Evolutionary conservation across 1,140 invertebrate species (phyloP), one percentile per base, ranked within the genome.

Genomic region (Drosophila hydei): DNA sequence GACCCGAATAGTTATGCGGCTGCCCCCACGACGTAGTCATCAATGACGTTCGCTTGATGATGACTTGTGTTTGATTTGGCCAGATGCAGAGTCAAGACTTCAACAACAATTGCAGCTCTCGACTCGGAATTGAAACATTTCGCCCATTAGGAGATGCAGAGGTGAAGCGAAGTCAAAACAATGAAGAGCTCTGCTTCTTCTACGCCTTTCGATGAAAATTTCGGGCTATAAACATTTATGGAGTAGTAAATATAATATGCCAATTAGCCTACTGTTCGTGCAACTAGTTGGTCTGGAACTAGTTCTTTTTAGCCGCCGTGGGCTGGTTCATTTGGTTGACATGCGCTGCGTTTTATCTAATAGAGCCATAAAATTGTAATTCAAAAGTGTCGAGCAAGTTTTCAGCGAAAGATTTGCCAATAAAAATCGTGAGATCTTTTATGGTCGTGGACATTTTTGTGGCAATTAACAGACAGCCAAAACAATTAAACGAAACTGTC

Each of bases 401-500:
- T 33, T n/a, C 21, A 27, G 19, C 27, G 63, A 33, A 9, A 54
- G 72, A 75, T 63, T 77, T 77, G 55, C n/a, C 48, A 58, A 55
- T 47, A 38, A 72, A 64, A 68, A 68, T 33, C 70, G 51, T 50
- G 38, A 56, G 48, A 36, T 72, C 79, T 69, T 74, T 76, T 79
- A 77, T 62, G 56, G 79, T 16, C 8, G 48, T 25, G 42, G 50
- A 74, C 79, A 83, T 72, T 85, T 85, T 87, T 77, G 71, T 68
- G 75, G 78, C 83, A 88, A 88, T 87, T 87, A 87, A 87, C 59
- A 75, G 79, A 54, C 55, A n/a, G 40, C 52, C 36, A 43, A 18
- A 50, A 50, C 83, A 87, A 87, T 88, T 88, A 88, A 88, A 88
- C 72, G 84, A 88, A 88, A 88, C 83, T 89, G 83, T 88, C 78